These are phyloP conservation scores for Eulemur coronatus DNA, from an alignment of 2,797 vertebrate genomes.

Conservation along the genomic window DNA sequence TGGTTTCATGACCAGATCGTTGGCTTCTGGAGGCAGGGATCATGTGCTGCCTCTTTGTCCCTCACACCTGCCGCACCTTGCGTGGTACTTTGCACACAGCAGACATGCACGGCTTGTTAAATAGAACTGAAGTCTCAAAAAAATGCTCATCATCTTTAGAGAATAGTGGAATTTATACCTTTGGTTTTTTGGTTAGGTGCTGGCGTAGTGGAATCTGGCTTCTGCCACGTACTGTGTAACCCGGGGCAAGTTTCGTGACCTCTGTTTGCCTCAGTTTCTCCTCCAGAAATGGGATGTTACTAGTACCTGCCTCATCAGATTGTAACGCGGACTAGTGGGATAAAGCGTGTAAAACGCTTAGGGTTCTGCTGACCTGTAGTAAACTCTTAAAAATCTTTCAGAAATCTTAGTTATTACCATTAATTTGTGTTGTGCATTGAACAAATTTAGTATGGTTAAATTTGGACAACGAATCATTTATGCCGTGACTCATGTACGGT, in stretches of 20 bases:
- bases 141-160: background rate
- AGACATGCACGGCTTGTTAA: background rate
- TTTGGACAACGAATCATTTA: background rate
- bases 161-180: background rate
- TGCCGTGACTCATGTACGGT: background rate
- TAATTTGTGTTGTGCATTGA: background rate
- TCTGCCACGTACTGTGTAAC: background rate
- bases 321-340: background rate
- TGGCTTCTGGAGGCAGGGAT: background rate
- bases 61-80: background rate
- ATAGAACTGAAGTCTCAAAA: background rate
- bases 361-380: background rate
- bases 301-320: background rate
- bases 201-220: background rate
- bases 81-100: background rate
- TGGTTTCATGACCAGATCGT: background rate
- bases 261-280: background rate
- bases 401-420: background rate
- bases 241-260: background rate
- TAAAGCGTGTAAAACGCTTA: background rate
- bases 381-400: background rate
- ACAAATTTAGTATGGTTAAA: background rate
- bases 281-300: background rate
- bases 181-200: background rate
- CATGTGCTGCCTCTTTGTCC: background rate